Conservation (phyloP, 2,888 invertebrate species). For the Euplagia quadripunctaria region DNA sequence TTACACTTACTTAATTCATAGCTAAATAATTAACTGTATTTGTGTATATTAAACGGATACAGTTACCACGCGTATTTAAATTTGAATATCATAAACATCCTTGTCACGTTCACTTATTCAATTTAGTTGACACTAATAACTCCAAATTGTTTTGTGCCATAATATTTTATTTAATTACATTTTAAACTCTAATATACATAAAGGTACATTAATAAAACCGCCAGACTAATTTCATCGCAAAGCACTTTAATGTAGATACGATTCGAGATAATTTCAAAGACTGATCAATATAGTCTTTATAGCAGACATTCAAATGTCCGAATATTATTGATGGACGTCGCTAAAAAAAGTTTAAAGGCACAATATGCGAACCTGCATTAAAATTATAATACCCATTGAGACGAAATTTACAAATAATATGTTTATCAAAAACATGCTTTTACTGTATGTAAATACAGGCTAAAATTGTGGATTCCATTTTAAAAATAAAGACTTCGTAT, state of each 20-base stretch:
- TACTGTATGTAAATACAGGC: conserved; percentile 70
- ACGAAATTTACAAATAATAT: conserved; percentile 52
- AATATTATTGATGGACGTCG: conserved; percentile 83
- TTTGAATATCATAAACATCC: too few relatives aligned
- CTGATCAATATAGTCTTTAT: conserved; percentile 76
- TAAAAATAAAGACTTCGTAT: conserved; percentile 79
- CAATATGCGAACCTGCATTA: conserved; percentile 84
- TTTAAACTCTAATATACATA: conserved; percentile 49
- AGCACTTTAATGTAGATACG: conserved; percentile 69
- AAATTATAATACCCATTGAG: conserved; percentile 83
- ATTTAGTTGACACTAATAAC: conserved; percentile 25
- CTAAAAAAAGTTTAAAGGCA: conserved; percentile 74
- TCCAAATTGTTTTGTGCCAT: conserved; percentile 19
- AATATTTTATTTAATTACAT: conserved; percentile 21
- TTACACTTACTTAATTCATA: too few relatives aligned
- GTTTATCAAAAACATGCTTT: conserved; percentile 68
- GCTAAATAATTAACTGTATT: too few relatives aligned
- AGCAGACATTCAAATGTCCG: conserved; percentile 82
- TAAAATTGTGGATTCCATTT: conserved; percentile 73
- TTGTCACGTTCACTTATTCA: neutral
- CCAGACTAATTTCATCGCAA: conserved; percentile 68
- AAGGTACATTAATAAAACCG: conserved; percentile 56
- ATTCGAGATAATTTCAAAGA: conserved; percentile 74
- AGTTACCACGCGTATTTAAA: neutral
- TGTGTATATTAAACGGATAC: too few relatives aligned